Percentiles rank a stretch among this genome's conserved stretches.
These are phyloP conservation scores for Sphenodon punctatus DNA, from an alignment of 2,797 vertebrate species.

Conservation along the genomic window DNA sequence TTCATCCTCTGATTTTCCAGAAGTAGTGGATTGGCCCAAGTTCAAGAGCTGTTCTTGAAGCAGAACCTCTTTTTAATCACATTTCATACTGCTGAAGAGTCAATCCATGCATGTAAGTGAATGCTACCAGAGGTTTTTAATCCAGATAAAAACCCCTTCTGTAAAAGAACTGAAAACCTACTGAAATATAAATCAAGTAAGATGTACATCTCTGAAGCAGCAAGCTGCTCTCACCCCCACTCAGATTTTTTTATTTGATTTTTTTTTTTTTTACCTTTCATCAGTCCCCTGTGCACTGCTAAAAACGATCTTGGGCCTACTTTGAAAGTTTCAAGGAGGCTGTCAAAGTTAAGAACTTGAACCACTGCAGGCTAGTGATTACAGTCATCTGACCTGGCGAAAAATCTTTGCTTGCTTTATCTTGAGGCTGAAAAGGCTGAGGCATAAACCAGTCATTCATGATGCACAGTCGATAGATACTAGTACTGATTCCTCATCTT, in stretches of 20 bases:
- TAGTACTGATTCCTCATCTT: too few species aligned
- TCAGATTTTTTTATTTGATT: too few species aligned
- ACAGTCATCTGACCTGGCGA: too few species aligned
- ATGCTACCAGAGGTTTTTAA: slow-evolving; percentile 29
- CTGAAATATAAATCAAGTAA: slow-evolving; percentile 5
- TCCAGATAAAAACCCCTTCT: slow-evolving; percentile 13
- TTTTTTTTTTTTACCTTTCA: slow-evolving; percentile 24
- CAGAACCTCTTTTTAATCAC: slow-evolving; percentile 49
- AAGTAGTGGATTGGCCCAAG: slow-evolving; percentile 4
- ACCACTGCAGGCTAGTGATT: too few species aligned
- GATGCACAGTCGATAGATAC: too few species aligned
- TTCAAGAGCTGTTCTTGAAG: slow-evolving; percentile 52
- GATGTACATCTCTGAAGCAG: neutral
- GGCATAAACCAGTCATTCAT: too few species aligned
- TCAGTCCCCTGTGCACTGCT: neutral
- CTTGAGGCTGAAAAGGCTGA: too few species aligned
- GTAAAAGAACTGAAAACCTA: neutral
- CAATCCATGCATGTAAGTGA: slow-evolving; percentile 24
- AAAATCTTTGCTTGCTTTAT: too few species aligned
- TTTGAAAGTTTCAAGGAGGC: too few species aligned
- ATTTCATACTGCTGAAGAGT: slow-evolving; percentile 23
- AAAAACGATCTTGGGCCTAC: neutral
- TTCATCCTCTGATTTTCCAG: neutral
- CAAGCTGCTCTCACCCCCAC: neutral
- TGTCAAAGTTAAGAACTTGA: too few species aligned